A percentile compares a stretch with the other conserved stretches of the same genome.
These are phyloP conservation scores for Lepus townsendii DNA, from an alignment of 2,797 vertebrate species.

Conservation along the genomic window DNA sequence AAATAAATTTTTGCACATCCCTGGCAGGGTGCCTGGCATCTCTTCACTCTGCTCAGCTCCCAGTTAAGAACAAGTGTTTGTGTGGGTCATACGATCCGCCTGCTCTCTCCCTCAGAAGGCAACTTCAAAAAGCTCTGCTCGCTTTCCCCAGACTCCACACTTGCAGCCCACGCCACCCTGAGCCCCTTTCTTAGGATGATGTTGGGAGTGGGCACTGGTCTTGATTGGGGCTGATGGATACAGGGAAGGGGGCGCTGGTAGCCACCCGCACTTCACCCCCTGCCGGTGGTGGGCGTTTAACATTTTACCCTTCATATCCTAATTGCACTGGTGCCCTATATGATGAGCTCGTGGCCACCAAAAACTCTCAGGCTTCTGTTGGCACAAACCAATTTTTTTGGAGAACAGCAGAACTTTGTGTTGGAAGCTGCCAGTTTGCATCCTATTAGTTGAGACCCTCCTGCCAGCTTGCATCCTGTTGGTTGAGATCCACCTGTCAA, in stretches of 20 bases:
- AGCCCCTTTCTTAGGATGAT: neutral
- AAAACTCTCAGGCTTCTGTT: neutral
- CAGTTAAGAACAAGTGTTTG: neutral
- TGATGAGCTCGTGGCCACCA: neutral
- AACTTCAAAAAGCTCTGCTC: neutral
- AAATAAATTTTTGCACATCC: neutral
- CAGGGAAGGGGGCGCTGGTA: no score
- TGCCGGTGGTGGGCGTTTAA: neutral
- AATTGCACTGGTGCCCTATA: neutral
- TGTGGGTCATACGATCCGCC: no score
- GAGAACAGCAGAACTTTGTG: neutral
- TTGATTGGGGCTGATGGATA: neutral
- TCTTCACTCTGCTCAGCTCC: neutral
- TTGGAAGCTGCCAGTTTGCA: neutral
- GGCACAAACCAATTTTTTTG: neutral
- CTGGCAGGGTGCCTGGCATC: neutral
- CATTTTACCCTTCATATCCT: neutral
- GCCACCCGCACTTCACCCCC: neutral
- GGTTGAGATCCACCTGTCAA: no score
- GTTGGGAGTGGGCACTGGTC: no score
- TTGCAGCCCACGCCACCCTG: accelerated
- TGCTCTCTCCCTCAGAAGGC: neutral
- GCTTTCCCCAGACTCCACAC: neutral
- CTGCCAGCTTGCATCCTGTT: no score
- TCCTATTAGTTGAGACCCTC: no score